These are phyloP conservation scores for Diadumene lineata DNA, from an alignment of 92 coral and sea anemone genomes.

Conservation along the genomic window DNA sequence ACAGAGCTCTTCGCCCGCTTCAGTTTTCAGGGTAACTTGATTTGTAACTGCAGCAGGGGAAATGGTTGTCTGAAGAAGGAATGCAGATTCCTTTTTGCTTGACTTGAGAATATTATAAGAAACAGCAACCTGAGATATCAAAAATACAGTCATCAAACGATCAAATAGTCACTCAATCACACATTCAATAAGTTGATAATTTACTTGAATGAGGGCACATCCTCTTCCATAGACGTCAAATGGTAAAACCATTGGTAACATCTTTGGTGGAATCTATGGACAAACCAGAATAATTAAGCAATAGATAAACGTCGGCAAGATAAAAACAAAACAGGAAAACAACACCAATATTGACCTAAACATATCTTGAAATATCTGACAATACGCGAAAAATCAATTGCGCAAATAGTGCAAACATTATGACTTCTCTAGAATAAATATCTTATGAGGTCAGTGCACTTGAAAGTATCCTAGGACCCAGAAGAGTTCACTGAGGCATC, in stretches of 20 bases:
- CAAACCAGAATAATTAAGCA: not conserved
- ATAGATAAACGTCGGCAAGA: not conserved
- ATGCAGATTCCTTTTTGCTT: not conserved
- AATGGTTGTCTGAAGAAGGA: not conserved
- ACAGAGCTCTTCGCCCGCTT: conserved; percentile 69
- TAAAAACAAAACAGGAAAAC: not conserved
- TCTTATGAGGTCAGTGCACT: no score
- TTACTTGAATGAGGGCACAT: conserved; percentile 86
- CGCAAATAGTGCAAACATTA: no score
- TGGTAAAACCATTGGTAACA: conserved; percentile 52
- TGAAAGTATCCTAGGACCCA: no score
- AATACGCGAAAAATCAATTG: no score
- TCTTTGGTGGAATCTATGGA: conserved; percentile 50
- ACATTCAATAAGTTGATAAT: not conserved
- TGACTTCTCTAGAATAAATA: no score
- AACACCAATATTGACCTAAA: not conserved
- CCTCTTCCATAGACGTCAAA: conserved; percentile 64
- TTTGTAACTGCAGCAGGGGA: not conserved
- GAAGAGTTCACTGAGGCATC: no score
- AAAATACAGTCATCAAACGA: not conserved
- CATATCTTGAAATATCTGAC: no score
- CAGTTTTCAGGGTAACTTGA: conserved; percentile 19
- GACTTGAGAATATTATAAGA: conserved; percentile 62
- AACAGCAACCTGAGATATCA: conserved; percentile 68
- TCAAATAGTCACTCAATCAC: not conserved